Evolutionary conservation across 2,113 vertebrate genomes (phyloP).

Genomic region (Aldabrachelys gigantea): DNA sequence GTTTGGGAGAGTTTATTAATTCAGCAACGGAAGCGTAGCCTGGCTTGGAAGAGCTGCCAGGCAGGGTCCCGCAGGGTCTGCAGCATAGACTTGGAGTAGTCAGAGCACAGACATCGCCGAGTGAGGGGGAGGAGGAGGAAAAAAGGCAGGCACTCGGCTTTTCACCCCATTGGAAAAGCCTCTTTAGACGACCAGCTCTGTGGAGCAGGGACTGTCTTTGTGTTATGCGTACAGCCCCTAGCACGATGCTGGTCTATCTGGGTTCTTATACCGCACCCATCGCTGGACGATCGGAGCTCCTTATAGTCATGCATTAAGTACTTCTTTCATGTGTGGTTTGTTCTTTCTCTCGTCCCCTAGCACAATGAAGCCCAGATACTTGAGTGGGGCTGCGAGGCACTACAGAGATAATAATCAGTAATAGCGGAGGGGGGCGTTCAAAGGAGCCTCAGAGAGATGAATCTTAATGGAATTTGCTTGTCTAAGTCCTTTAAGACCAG

Average conservation of each 20-base stretch:
- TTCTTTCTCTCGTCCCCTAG: background rate
- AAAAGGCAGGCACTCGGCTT: background rate
- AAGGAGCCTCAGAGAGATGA: background rate
- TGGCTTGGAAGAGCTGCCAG: background rate
- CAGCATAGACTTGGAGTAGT: too few species aligned
- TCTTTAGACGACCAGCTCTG: background rate
- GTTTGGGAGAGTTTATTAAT: background rate
- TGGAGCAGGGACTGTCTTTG: background rate
- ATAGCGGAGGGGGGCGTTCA: background rate
- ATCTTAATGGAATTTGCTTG: background rate
- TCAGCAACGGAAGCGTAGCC: background rate
- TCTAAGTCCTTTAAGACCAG: background rate
- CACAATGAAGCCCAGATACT: background rate
- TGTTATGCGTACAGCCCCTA: background rate
- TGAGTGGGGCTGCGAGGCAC: background rate
- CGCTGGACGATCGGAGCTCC: background rate
- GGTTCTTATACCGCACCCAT: background rate
- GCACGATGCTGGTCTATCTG: background rate
- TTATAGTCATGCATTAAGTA: accelerated
- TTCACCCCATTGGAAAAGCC: background rate
- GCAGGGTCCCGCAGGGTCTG: background rate
- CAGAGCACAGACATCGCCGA: too few species aligned
- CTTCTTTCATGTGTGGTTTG: accelerated
- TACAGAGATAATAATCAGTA: background rate
- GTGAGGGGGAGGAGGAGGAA: background rate